Evolutionary conservation across 2,113 vertebrate genomes (phyloP).

Genomic region (Stegostoma tigrinum): DNA sequence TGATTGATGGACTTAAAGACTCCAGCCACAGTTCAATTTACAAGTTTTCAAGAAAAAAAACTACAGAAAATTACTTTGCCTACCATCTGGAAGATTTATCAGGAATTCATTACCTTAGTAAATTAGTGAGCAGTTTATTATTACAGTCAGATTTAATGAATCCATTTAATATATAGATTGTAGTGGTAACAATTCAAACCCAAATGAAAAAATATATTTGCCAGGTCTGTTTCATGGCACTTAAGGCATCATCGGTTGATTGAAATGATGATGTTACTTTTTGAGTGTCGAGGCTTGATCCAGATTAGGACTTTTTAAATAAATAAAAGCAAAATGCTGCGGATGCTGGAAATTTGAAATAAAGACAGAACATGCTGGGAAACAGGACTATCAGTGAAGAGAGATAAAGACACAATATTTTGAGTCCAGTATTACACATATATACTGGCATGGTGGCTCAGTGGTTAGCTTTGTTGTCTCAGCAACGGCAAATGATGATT

Average conservation of each 20-base stretch:
- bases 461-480: too few relatives aligned
- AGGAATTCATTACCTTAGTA: slow-evolving; percentile 16
- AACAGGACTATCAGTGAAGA: background rate
- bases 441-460: too few relatives aligned
- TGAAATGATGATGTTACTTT: background rate
- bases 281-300: background rate
- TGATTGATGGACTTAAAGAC: slow-evolving; percentile 9
- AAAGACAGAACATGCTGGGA: too few relatives aligned
- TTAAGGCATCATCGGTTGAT: background rate
- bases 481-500: too few relatives aligned
- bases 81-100: slow-evolving; percentile 7
- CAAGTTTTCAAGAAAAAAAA: slow-evolving; percentile 9
- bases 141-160: slow-evolving; percentile 10
- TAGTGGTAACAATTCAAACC: slow-evolving; percentile 2
- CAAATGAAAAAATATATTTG: background rate
- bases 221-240: background rate
- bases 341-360: too few relatives aligned
- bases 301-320: background rate
- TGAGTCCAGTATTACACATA: too few relatives aligned
- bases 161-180: background rate
- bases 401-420: too few relatives aligned
- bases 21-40: slow-evolving; percentile 13
- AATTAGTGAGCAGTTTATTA: slow-evolving; percentile 30
- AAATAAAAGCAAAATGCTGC: too few relatives aligned
- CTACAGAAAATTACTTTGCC: slow-evolving; percentile 15